Evolutionary conservation across 1,140 invertebrate species (phyloP), one percentile per base, ranked within the genome.

Genomic region (Hydropsyche tenuis): DNA sequence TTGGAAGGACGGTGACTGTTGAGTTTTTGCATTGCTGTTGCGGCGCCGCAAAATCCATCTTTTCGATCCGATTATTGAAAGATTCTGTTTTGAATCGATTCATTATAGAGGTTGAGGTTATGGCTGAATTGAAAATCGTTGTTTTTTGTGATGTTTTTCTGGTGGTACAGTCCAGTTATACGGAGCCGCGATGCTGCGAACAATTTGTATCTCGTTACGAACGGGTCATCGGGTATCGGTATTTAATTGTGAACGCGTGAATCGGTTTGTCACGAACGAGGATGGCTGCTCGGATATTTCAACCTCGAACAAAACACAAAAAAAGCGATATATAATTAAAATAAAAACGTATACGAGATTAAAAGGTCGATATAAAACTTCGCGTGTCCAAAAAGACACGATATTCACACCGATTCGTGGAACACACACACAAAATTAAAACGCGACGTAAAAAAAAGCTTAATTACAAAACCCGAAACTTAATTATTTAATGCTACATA

Each of bases 401-500:
- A 72, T 74, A 77, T 77, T 74, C 73, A 74, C 74, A 64, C 73
- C 63, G 64, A 63, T 77, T 77, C 75, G 75, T 72, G 75, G 75
- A 77, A 77, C 69, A 43, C 56, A 60, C 56, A 37, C 30, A 37
- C 30, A 25, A 65, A 77, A 77, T 77, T 77, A 77, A 74, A 72
- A 74, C 43, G 60, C 20, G 37, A 43, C 37, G 62, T 12, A 64
- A 64, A 43, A 30, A 64, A 64, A 64, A 64, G 65, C 65, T 56
- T 77, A 74, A 77, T 74, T 76, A 71, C 75, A 56, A 73, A 68
- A 63, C 65, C 56, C 27, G 23, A 20, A 66, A 65, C 62, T 45
- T 77, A 77, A 77, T 74, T 77, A 77, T 74, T 74, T 77, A 74
- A 77, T 77, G 65, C 51, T 60, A 69, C 72, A 74, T 76, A 76